Percentiles rank a stretch among this genome's conserved stretches.
Conservation (phyloP, 2,888 invertebrate species). For the Ganaspis brasiliensis region DNA sequence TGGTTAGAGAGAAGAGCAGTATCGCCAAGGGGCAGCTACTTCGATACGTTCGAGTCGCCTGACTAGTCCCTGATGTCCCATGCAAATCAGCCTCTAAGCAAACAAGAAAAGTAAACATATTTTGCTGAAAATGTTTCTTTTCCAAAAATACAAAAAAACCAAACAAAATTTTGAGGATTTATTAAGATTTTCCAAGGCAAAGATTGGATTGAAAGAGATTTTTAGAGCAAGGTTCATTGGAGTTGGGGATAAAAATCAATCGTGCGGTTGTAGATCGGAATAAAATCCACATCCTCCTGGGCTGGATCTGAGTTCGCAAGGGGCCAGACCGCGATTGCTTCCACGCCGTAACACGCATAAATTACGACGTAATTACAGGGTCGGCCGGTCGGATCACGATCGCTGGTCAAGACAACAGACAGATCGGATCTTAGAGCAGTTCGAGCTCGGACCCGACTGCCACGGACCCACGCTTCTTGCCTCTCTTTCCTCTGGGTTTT, state of each 20-base stretch:
- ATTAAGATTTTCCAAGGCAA: too few species aligned
- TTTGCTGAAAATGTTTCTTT: too few species aligned
- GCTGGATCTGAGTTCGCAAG: constrained; percentile 48
- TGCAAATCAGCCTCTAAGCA: constrained; percentile 51
- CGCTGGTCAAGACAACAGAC: constrained; percentile 70
- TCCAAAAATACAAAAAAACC: too few species aligned
- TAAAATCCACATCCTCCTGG: constrained; percentile 64
- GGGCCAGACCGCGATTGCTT: constrained; percentile 63
- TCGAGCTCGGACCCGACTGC: constrained; percentile 47
- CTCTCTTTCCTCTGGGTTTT: constrained; percentile 40
- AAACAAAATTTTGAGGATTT: too few species aligned
- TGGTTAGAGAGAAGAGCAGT: constrained; percentile 60
- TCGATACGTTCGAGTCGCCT: constrained; percentile 48
- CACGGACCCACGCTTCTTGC: constrained; percentile 33
- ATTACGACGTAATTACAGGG: constrained; percentile 79
- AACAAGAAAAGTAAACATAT: constrained; percentile 40
- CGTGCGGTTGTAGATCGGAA: constrained; percentile 58
- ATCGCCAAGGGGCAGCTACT: constrained; percentile 57
- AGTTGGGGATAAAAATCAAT: constrained; percentile 57
- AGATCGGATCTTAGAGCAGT: constrained; percentile 70
- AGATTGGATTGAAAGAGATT: background rate
- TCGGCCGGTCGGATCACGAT: constrained; percentile 74
- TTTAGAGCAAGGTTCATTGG: constrained; percentile 17
- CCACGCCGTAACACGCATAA: constrained; percentile 78
- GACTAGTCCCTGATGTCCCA: constrained; percentile 45